Conservation (phyloP, 2,797 vertebrate species). For the Sylvia borin region DNA sequence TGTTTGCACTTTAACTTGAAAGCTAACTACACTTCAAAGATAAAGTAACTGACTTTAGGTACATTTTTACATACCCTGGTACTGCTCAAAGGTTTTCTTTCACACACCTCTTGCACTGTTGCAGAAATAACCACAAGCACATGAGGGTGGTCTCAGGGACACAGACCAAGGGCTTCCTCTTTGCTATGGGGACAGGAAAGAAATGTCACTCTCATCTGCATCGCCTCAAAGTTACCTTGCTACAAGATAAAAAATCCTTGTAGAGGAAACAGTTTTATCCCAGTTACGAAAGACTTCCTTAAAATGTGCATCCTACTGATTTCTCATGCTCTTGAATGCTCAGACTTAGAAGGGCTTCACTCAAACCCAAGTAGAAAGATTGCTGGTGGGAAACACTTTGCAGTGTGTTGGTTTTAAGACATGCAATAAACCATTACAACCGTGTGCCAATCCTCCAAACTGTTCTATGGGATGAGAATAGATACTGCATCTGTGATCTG, state of each 20-base stretch:
- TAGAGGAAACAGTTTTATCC: background rate
- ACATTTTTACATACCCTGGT: background rate
- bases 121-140: background rate
- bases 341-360: background rate
- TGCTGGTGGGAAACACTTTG: background rate
- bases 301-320: background rate
- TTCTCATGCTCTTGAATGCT: background rate
- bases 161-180: background rate
- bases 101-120: background rate
- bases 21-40: background rate
- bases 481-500: background rate
- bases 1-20: background rate
- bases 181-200: background rate
- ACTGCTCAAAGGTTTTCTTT: background rate
- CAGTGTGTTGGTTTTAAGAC: background rate
- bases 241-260: background rate
- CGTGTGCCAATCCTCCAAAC: background rate
- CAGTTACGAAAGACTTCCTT: background rate
- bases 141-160: fast-evolving
- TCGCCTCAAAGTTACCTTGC: background rate
- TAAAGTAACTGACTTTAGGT: background rate
- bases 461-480: background rate
- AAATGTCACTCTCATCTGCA: fast-evolving
- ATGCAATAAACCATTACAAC: background rate
- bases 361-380: background rate